Percentiles rank a stretch among this genome's conserved stretches.
These are phyloP conservation scores for Scartelaos histophorus DNA, from an alignment of 2,113 vertebrate genomes.

Conservation along the genomic window DNA sequence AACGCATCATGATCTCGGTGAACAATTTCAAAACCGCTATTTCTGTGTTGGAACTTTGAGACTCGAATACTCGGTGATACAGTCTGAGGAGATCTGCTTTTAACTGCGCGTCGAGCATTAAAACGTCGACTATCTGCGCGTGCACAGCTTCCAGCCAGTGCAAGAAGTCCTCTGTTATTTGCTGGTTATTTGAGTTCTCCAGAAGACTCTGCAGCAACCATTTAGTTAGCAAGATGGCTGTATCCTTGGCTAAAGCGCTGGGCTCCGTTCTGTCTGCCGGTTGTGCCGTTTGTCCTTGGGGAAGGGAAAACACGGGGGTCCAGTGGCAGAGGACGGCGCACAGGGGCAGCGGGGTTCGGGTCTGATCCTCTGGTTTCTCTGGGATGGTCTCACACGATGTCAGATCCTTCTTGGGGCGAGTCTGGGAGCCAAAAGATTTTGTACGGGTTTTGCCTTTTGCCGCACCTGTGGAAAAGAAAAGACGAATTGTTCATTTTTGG, in stretches of 20 bases:
- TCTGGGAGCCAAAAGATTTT: conserved; percentile 38
- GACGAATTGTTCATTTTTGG: neutral
- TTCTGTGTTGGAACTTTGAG: conserved; percentile 5
- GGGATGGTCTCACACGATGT: conserved; percentile 46
- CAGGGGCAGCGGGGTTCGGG: conserved; percentile 74
- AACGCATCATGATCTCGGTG: conserved; percentile 78
- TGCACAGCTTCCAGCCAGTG: conserved; percentile 78
- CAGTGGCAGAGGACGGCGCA: conserved; percentile 80
- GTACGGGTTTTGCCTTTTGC: conserved; percentile 75
- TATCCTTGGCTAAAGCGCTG: conserved; percentile 10
- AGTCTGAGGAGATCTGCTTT: conserved; percentile 79
- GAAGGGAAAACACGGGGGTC: conserved; percentile 63
- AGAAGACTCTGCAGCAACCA: conserved; percentile 80
- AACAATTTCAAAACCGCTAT: conserved; percentile 65
- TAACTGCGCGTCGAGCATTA: conserved; percentile 67
- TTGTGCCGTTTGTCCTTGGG: conserved; percentile 21
- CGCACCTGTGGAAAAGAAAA: conserved; percentile 68
- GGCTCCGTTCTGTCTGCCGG: conserved; percentile 21
- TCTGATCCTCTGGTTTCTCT: conserved; percentile 31
- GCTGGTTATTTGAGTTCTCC: conserved; percentile 38
- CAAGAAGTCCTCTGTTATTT: conserved; percentile 51
- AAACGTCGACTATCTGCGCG: conserved; percentile 10
- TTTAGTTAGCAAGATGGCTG: conserved; percentile 59
- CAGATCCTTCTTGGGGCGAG: conserved; percentile 22
- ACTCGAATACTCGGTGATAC: conserved; percentile 69